Base-by-base conservation (phyloP, 2,797 vertebrate genomes). In the Rhabdophis nuchalis region DNA sequence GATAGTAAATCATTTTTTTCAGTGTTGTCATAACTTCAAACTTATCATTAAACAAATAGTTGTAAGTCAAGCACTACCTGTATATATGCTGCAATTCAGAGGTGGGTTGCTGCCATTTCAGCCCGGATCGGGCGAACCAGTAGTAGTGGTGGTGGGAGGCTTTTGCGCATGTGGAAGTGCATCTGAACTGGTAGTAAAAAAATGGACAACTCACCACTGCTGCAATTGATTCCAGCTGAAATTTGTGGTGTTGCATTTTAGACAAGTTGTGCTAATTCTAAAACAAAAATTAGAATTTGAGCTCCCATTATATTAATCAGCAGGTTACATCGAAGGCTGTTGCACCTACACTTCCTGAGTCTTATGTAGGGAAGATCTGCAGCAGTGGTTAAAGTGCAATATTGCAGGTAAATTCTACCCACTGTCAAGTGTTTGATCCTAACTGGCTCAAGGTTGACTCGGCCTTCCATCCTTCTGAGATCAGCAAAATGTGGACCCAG, bases 201-300 rank as follows among this genome's bases (percentile, higher is more conserved):
- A 46, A 46, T 46, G 46, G 46, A 46, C 46, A 46, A 3, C 46
- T 46, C 46, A 50, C 46, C 46, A 50, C 4, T 68, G 18, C 64
- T 54, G 60, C 52, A 23, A 23, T 46, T 92, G 89, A 94, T 92
- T 95, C 94, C 91, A 95, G 95, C 92, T 57, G 46, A 94, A 91
- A 86, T 95, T 95, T 95, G 93, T 96, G 94, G 95, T 94, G 94
- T 94, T 92, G 94, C 93, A 95, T 91, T 94, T 94, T 53, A 93
- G 72, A 95, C 91, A 90, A 95, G 46, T 20, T 36, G 20, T 85
- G 68, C 90, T 93, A 87, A 50, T 90, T 87, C 68, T 60, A 86
- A 89, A 94, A 95, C 93, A 86, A 94, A 72, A 93, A 94, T 93
- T 89, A 96, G 95, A 94, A 93, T 1, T 23, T 94, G 94, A 90